Evolutionary conservation across 2,888 invertebrate genomes (phyloP).

Genomic region (Scrobipalpa atriplicella): DNA sequence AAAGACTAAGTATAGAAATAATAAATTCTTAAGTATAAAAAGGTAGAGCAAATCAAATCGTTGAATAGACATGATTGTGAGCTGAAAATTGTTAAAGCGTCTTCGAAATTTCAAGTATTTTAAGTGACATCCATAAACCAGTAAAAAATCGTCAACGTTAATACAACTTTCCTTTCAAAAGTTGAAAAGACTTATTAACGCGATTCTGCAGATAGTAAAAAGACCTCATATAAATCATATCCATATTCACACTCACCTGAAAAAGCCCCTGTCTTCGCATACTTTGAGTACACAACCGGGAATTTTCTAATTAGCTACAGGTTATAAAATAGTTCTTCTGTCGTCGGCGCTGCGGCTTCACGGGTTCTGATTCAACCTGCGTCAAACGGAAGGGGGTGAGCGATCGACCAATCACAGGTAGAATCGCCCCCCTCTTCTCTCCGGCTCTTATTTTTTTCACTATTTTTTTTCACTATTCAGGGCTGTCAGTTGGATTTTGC

Average conservation of each 20-base stretch:
- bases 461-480: slow-evolving; percentile 32
- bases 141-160: background rate
- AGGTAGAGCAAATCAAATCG: too few species aligned
- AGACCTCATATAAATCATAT: background rate
- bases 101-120: too few species aligned
- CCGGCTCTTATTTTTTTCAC: slow-evolving; percentile 63
- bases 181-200: background rate
- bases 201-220: background rate
- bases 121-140: background rate
- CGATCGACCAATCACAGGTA: slow-evolving; percentile 66
- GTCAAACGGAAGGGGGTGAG: slow-evolving; percentile 79
- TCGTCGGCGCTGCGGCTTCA: slow-evolving; percentile 50
- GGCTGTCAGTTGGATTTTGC: slow-evolving; percentile 3
- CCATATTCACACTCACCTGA: slow-evolving; percentile 18
- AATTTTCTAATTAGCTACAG: slow-evolving; percentile 19
- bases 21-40: background rate
- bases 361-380: slow-evolving; percentile 81
- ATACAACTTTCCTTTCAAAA: slow-evolving; percentile 13
- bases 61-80: too few species aligned
- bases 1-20: background rate
- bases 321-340: slow-evolving; percentile 28
- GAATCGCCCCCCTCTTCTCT: slow-evolving; percentile 76
- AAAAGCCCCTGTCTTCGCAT: slow-evolving; percentile 26
- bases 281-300: slow-evolving; percentile 28
- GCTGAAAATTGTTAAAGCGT: too few species aligned